These are phyloP conservation scores for Gnathonemus echidnorhynchus DNA, from an alignment of 2,113 vertebrate species.

Conservation along the genomic window DNA sequence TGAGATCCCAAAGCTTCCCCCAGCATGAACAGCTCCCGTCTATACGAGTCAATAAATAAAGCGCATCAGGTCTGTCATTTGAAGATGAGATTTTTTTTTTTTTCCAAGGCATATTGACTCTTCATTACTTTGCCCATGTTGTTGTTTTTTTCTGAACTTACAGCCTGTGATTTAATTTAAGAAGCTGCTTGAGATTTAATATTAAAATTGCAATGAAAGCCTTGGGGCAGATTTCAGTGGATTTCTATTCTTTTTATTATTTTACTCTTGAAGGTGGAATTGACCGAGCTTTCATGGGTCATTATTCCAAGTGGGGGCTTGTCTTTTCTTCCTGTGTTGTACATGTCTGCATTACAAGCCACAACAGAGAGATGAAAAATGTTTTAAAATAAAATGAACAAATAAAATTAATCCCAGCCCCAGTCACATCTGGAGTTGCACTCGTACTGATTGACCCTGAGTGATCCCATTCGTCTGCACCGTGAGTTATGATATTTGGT, in stretches of 20 bases:
- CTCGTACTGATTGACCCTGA: conserved; percentile 53
- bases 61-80: background rate
- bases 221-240: conserved; percentile 19
- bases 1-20: background rate
- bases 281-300: conserved; percentile 25
- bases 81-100: conserved; percentile 3
- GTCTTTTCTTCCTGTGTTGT: conserved; percentile 41
- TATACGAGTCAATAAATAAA: background rate
- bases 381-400: conserved; percentile 44
- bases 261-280: conserved; percentile 25
- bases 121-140: conserved; percentile 11
- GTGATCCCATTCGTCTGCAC: conserved; percentile 37
- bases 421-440: conserved; percentile 32
- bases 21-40: background rate
- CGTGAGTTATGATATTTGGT: conserved; percentile 65
- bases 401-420: conserved; percentile 47
- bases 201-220: conserved; percentile 39
- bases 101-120: background rate
- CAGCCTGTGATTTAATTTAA: conserved; percentile 26
- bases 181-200: conserved; percentile 30
- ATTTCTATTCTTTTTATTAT: conserved; percentile 42
- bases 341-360: conserved; percentile 59
- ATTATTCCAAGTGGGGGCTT: conserved; percentile 31
- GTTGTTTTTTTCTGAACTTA: conserved; percentile 13
- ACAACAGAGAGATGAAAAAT: conserved; percentile 58